Evolutionary conservation across 2,888 invertebrate genomes (phyloP), one percentile per base, ranked within the genome.

Genomic region (Spicauda simplicius): DNA sequence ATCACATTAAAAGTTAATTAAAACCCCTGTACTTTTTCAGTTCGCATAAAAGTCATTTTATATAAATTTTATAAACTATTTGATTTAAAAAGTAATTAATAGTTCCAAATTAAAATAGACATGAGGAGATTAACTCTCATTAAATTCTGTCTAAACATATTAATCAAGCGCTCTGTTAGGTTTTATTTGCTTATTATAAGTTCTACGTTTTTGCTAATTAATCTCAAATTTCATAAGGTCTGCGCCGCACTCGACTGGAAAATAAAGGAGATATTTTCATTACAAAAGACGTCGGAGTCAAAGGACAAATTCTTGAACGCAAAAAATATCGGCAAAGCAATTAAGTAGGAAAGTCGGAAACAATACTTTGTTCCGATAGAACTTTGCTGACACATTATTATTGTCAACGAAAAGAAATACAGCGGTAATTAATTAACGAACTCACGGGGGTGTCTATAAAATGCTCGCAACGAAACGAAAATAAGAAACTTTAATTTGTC

Each of bases 381-480:
- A 54, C 53, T 65, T 53, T 65, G 65, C 59, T 65, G 65, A 65
- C 58, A 59, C 45, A 66, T 48, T 60, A 66, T 66, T 66, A 60
- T 56, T 66, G 61, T 53, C 65, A 67, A 63, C 58, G 25, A 69
- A 70, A 70, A 62, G 68, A 68, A 65, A 64, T 50, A 72, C 67
- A 72, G 56, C 48, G 52, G 70, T 69, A 72, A 70, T 50, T 66
- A 66, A 66, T 72, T 70, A 70, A 69, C 62, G 69, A 60, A 68
- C 65, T 65, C 68, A 65, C 61, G 70, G 59, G 25, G 65, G 72
- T 72, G 68, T 68, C 55, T 66, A 72, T 70, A 68, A 70, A 69
- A 68, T 69, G 53, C 53, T 63, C 48, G 50, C 48, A 55, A 20
- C 55, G 55, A 20, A 54, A 61, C 52, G 59, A 65, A 65, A 66